Evolutionary conservation across 1,140 invertebrate species (phyloP).

Genomic region (Chrysomallon squamiferum): DNA sequence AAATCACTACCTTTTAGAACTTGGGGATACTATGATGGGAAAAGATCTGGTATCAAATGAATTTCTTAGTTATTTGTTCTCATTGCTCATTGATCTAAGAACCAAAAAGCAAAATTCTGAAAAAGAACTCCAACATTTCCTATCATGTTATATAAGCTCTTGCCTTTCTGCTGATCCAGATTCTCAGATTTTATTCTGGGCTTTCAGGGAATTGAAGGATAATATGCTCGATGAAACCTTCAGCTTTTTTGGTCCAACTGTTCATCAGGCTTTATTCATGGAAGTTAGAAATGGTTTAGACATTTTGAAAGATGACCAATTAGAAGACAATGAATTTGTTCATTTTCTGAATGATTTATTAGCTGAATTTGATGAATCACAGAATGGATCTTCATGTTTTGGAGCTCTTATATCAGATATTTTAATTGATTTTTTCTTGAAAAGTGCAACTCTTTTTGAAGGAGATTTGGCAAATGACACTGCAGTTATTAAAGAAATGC

Average conservation of each 20-base stretch:
- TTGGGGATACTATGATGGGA: neutral
- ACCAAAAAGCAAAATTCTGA: neutral
- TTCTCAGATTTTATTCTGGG: neutral
- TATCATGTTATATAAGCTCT: neutral
- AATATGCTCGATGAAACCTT: neutral
- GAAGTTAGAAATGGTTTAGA: neutral
- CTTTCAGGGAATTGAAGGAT: neutral
- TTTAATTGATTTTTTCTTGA: too few species aligned
- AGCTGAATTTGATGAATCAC: too few species aligned
- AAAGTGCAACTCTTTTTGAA: too few species aligned
- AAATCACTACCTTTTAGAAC: neutral
- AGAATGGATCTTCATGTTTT: too few species aligned
- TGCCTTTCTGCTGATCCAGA: conserved; percentile 1
- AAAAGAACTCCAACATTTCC: neutral
- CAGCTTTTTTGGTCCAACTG: neutral
- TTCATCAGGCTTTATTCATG: neutral
- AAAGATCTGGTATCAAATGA: neutral
- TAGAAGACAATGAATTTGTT: neutral
- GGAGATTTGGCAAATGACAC: too few species aligned
- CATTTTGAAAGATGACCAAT: neutral
- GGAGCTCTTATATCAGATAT: too few species aligned
- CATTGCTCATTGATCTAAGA: neutral
- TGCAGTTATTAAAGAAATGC: too few species aligned
- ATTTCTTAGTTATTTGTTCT: neutral
- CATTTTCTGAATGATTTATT: too few species aligned